A percentile compares a stretch with the other conserved stretches of the same genome.
These are phyloP conservation scores for Trichomalopsis sarcophagae DNA, from an alignment of 1,140 invertebrate genomes.

Conservation along the genomic window DNA sequence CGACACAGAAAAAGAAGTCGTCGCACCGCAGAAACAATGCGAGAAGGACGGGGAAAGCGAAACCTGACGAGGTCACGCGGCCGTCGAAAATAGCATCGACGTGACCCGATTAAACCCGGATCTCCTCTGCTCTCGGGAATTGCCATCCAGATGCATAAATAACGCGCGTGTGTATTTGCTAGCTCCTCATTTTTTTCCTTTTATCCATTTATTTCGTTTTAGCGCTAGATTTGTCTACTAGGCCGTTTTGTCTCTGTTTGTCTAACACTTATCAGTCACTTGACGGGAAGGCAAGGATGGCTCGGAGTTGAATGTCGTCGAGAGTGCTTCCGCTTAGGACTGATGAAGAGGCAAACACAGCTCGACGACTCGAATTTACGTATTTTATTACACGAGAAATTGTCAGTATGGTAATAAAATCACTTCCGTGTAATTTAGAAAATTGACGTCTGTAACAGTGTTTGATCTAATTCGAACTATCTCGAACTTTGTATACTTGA, in stretches of 20 bases:
- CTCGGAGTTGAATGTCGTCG: no score
- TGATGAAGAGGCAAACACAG: no score
- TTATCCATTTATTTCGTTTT: not conserved
- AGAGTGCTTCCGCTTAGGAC: no score
- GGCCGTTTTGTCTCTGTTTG: not conserved
- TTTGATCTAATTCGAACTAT: no score
- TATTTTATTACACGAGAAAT: not conserved
- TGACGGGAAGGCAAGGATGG: no score
- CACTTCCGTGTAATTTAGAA: no score
- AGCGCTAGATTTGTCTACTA: not conserved
- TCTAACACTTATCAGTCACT: no score
- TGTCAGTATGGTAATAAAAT: no score
- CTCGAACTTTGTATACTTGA: no score
- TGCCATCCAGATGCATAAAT: conserved; percentile 42
- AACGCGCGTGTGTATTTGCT: not conserved
- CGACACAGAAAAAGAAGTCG: not conserved
- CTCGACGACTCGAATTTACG: not conserved
- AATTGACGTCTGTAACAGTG: no score
- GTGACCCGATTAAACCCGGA: conserved; percentile 30
- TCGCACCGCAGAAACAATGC: not conserved
- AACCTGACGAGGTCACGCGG: conserved; percentile 15
- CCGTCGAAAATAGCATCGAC: conserved; percentile 40
- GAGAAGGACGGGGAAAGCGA: not conserved
- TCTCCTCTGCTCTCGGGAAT: conserved; percentile 7
- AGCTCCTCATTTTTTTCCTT: not conserved